Evolutionary conservation across 2,797 vertebrate species (phyloP).

Genomic region (Hypotaenidia okinawae): DNA sequence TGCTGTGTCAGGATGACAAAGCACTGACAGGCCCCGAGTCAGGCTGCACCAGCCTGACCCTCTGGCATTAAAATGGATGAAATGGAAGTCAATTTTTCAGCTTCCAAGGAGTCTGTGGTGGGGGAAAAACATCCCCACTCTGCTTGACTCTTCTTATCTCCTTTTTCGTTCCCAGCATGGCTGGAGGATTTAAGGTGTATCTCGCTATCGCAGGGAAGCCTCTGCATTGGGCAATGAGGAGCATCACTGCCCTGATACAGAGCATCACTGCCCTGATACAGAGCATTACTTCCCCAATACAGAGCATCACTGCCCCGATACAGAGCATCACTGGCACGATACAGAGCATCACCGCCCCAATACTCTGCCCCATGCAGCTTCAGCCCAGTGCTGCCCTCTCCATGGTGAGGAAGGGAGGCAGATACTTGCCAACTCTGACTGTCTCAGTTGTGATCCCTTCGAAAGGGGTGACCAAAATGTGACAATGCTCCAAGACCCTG

Average conservation of each 20-base stretch:
- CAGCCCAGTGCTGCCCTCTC: accelerated
- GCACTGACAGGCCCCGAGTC: neutral
- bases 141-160: neutral
- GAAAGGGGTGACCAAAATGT: neutral
- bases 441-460: neutral
- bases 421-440: accelerated
- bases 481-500: accelerated
- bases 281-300: too few relatives aligned
- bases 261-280: too few relatives aligned
- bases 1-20: neutral
- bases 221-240: too few relatives aligned
- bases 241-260: too few relatives aligned
- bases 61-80: neutral
- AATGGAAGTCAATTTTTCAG: slow-evolving; percentile 22
- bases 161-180: neutral
- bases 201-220: neutral
- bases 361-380: too few relatives aligned
- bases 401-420: accelerated
- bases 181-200: neutral
- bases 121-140: neutral
- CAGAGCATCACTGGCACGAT: too few relatives aligned
- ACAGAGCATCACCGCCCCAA: neutral
- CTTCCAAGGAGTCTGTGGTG: neutral
- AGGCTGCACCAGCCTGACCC: neutral
- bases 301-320: too few relatives aligned